phyloP scores from a whole-genome alignment of 2,797 vertebrate species.

The Distichodus sexfasciatus region DNA sequence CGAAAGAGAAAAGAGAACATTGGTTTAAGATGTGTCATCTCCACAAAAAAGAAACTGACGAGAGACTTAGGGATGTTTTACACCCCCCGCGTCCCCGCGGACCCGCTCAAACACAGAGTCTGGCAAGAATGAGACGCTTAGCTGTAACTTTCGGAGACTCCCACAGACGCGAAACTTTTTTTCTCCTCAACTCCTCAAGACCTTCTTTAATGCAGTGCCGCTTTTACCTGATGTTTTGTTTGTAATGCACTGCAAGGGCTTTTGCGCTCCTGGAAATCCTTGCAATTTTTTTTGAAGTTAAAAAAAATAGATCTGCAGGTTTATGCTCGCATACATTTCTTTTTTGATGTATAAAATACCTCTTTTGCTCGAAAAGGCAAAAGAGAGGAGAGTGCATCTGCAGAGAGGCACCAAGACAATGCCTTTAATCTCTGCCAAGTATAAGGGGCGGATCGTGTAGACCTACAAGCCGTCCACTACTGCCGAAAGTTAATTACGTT shows the following conservation, averaged over 20 bases:
- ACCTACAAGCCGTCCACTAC: slow-evolving; percentile 4
- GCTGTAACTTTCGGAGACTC: slow-evolving; percentile 40
- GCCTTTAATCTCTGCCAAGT: slow-evolving; percentile 22
- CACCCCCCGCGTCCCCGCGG: slow-evolving; percentile 31
- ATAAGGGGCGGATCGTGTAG: slow-evolving; percentile 17
- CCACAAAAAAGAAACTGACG: slow-evolving; percentile 30
- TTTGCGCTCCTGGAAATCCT: slow-evolving; percentile 1
- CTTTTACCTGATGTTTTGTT: slow-evolving; percentile 14
- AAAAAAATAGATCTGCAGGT: slow-evolving; percentile 18
- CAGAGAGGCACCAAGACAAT: slow-evolving; percentile 13
- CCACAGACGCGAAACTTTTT: slow-evolving; percentile 33
- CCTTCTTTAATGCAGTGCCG: slow-evolving; percentile 1
- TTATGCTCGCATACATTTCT: slow-evolving; percentile 6
- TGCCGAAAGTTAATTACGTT: slow-evolving; percentile 43
- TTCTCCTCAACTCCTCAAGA: slow-evolving; percentile 29
- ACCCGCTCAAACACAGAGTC: slow-evolving; percentile 35
- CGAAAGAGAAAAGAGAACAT: slow-evolving; percentile 37
- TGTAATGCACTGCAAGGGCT: slow-evolving; percentile 27
- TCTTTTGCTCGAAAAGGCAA: neutral
- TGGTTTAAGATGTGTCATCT: slow-evolving; percentile 35
- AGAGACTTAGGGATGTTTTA: slow-evolving; percentile 49
- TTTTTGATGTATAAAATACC: slow-evolving; percentile 5
- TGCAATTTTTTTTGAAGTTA: neutral
- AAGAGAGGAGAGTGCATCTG: neutral
- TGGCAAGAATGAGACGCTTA: slow-evolving; percentile 26